Evolutionary conservation across 2,113 vertebrate species (phyloP).

Genomic region (Rhinolophus ferrumequinum): DNA sequence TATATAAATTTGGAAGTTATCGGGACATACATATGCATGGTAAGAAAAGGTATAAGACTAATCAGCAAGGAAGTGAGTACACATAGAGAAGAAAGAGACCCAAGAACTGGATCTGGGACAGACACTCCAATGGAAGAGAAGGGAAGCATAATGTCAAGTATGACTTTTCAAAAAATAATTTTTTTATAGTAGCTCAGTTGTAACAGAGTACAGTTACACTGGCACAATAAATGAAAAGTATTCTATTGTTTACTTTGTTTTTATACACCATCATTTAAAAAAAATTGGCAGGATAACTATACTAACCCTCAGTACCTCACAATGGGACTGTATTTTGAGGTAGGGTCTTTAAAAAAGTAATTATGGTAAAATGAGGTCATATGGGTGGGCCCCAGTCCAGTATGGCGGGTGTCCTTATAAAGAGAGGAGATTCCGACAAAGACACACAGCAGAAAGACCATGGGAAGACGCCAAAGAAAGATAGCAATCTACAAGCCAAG

Average conservation of each 20-base stretch:
- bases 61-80: not conserved
- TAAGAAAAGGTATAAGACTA: not conserved
- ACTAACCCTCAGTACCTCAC: not conserved
- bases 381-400: not conserved
- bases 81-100: not conserved
- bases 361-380: not conserved
- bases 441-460: not conserved
- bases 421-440: not conserved
- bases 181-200: not conserved
- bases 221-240: not conserved
- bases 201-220: not conserved
- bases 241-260: not conserved
- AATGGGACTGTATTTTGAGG: not conserved
- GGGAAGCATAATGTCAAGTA: not conserved
- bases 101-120: not conserved
- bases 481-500: not conserved
- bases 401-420: not conserved
- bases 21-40: not conserved
- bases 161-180: not conserved
- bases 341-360: not conserved
- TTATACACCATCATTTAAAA: not conserved
- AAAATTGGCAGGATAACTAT: not conserved
- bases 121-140: not conserved
- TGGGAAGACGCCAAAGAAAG: not conserved
- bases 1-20: not conserved